phyloP scores from a whole-genome alignment of 2,113 vertebrate species.

The Callithrix jacchus region DNA sequence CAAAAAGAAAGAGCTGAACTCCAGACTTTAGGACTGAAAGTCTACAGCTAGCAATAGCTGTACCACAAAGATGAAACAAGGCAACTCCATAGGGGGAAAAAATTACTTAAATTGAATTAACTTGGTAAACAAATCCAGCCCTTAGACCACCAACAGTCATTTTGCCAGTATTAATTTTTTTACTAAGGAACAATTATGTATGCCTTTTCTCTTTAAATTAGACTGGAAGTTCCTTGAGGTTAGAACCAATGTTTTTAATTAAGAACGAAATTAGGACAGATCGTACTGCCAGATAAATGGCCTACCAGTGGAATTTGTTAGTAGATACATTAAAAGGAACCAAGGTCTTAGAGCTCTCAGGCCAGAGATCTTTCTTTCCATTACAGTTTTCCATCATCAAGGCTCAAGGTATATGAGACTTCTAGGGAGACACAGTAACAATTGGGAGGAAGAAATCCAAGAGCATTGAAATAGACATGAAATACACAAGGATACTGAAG shows the following conservation, averaged over 20 bases:
- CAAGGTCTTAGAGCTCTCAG: not conserved
- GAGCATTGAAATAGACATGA: not conserved
- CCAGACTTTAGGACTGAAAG: not conserved
- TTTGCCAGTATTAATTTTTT: constrained; percentile 55
- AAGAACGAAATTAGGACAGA: not conserved
- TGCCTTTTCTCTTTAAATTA: constrained; percentile 41
- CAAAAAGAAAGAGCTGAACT: not conserved
- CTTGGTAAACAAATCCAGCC: not conserved
- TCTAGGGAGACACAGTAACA: not conserved
- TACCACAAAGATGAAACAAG: constrained; percentile 14
- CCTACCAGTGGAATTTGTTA: not conserved
- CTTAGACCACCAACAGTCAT: constrained; percentile 6
- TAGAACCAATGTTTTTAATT: constrained; percentile 31
- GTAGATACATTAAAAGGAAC: not conserved
- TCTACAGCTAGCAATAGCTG: not conserved
- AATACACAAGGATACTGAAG: not conserved
- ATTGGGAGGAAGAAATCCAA: not conserved
- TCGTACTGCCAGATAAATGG: not conserved
- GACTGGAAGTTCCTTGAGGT: constrained; percentile 41
- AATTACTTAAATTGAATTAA: not conserved
- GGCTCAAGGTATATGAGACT: not conserved
- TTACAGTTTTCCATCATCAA: not conserved
- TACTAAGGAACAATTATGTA: not conserved
- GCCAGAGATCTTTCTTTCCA: not conserved
- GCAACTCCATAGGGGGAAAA: not conserved